phyloP scores from a whole-genome alignment of 2,797 vertebrate genomes.

The Platyrinchus mystaceus region DNA sequence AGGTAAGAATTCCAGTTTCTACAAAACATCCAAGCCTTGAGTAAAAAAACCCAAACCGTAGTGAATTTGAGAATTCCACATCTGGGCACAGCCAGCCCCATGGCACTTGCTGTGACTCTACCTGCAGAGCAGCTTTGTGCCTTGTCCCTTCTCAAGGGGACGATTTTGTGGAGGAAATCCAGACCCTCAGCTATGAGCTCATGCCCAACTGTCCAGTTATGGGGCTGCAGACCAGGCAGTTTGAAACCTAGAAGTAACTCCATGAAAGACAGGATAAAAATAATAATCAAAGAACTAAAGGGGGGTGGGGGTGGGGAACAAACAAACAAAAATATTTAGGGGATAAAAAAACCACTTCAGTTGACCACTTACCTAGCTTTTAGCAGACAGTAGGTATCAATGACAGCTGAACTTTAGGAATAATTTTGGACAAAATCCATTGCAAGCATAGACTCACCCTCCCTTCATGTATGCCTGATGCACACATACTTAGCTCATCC shows the following conservation, averaged over 20 bases:
- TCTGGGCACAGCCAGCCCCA: too few species aligned
- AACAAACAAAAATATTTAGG: neutral
- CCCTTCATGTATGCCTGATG: rapidly evolving
- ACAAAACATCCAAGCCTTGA: neutral
- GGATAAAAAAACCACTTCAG: neutral
- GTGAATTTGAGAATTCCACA: neutral
- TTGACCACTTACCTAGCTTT: neutral
- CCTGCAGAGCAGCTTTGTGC: neutral
- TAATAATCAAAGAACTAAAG: neutral
- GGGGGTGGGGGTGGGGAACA: neutral
- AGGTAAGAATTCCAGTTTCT: neutral
- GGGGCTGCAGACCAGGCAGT: neutral
- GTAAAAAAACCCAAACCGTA: neutral
- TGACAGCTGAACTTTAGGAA: neutral
- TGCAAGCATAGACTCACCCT: neutral
- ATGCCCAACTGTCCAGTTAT: neutral
- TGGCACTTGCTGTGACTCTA: neutral
- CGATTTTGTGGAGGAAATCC: rapidly evolving
- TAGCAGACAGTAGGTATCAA: neutral
- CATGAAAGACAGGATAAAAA: neutral
- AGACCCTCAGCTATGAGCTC: neutral
- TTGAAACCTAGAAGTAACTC: neutral
- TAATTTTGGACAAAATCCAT: neutral
- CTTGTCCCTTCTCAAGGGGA: neutral
- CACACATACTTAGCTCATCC: neutral